Evolutionary conservation across 2,797 vertebrate genomes (phyloP), one percentile per base, ranked within the genome.

Genomic region (Pseudotriccus pelzelni): DNA sequence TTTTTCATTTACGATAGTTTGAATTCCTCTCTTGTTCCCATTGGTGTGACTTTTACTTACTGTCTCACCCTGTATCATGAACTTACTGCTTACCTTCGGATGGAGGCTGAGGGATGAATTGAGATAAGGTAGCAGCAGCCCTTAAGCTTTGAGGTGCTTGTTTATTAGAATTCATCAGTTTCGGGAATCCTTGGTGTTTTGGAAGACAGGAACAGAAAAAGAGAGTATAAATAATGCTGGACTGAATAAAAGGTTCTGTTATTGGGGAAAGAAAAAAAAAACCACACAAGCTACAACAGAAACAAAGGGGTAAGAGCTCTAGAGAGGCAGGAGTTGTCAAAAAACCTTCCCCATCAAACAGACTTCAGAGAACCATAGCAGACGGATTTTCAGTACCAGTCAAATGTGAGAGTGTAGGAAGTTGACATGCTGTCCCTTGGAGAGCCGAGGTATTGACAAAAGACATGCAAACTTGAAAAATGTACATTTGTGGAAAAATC

Each of bases 401-500:
- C 94, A 83, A 96, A 97, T 97, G 95, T 92, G 95, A 93, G 94
- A 96, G 84, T 81, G 83, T 94, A 95, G 93, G 83, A 96, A 96
- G 93, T 75, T 96, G 97, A 97, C 86, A 72, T 94, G 89, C 66
- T 93, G 93, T 91, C 96, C 97, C 96, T 98, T 78, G 92, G 97
- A 97, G 96, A 97, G 79, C 81, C 0, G 14, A 96, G 86, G 68
- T 90, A 84, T 94, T 94, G 97, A 97, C 96, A 97, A 95, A 97
- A 98, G 97, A 95, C 97, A 95, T 96, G 97, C 98, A 98, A 98
- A 98, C 97, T 97, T 95, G 98, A 98, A 98, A 98, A 98, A 98
- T 94, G 96, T 97, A 98, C 98, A 98, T 98, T 98, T 98, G 98
- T 98, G 97, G 97, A 98, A 98, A 98, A 98, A 98, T 97, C 91